Evolutionary conservation across 2,888 invertebrate genomes (phyloP).

Genomic region (Rhogogaster chlorosoma): DNA sequence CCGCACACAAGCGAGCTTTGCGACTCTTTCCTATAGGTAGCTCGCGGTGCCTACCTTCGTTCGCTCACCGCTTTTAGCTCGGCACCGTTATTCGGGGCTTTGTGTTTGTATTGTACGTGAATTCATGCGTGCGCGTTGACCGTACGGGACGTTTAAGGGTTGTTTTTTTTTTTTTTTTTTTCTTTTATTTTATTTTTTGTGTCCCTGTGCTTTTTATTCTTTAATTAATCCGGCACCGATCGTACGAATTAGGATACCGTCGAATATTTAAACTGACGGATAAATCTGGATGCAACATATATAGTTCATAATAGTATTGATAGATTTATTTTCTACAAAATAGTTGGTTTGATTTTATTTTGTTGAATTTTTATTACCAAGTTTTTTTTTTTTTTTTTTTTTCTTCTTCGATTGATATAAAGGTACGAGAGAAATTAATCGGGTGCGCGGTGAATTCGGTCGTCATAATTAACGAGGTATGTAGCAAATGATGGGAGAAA

Average conservation of each 20-base stretch:
- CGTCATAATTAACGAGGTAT: slow-evolving; percentile 29
- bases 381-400: not conserved
- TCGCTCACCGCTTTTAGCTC: slow-evolving; percentile 1
- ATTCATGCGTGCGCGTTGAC: not conserved
- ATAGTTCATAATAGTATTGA: too few species aligned
- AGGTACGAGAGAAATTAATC: not conserved
- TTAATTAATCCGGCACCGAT: not conserved
- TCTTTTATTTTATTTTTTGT: not conserved
- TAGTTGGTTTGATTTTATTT: not conserved
- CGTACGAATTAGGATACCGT: not conserved
- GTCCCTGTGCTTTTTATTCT: slow-evolving; percentile 7
- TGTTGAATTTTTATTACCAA: not conserved
- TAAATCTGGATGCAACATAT: not conserved
- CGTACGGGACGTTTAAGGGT: slow-evolving; percentile 27
- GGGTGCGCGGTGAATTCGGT: slow-evolving; percentile 25
- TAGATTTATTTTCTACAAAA: not conserved
- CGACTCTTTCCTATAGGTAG: slow-evolving; percentile 17
- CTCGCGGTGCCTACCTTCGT: not conserved
- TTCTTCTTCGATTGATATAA: not conserved
- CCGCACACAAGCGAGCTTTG: slow-evolving; percentile 17
- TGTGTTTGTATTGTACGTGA: slow-evolving; percentile 19
- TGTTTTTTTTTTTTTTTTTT: not conserved
- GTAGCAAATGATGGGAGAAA: slow-evolving; percentile 40
- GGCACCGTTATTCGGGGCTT: slow-evolving; percentile 16
- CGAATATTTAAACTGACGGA: not conserved